Evolutionary conservation across 2,888 invertebrate species (phyloP), one percentile per base, ranked within the genome.

Genomic region (Therioaphis trifolii): DNA sequence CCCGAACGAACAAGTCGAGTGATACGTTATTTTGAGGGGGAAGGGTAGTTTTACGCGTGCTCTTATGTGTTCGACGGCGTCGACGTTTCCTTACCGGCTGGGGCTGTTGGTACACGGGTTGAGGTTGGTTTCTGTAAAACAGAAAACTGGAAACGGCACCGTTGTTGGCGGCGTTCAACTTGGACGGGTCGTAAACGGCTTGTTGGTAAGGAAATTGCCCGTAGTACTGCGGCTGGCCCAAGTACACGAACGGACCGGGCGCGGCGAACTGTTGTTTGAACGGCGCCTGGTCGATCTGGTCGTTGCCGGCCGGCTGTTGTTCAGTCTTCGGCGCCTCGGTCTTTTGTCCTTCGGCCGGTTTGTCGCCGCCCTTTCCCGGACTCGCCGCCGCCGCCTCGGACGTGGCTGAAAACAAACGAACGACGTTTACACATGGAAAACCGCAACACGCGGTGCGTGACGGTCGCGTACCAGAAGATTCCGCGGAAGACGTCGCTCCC

Each of bases 161-260:
- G 66, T 86, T 85, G 52, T 85, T 55, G 0, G 86, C 85, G 12
- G 80, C 76, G 9, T 85, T 85, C 21, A 85, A 78, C 15, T 80
- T 79, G 12, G 85, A 55, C 14, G 86, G 85, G 46, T 86, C 85
- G n/a, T 79, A 68, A 11, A 21, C 58, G 18, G 71, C 66, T 52
- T 80, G 84, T 66, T 85, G 86, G 46, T 82, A 84, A 12, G 84
- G 77, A 52, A 76, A 85, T 84, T 86, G 85, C 35, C 87, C 88
- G 72, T 87, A 88, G 86, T 89, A 91, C 58, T 91, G 89, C 0
- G 89, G 89, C 85, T 89, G 90, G 86, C 89, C 92, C 86, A 92
- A 91, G 0, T 92, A 89, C 43, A 92, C 90, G 86, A 84, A 86
- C 85, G 85, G 84, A 85, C 71, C 86, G 86, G 84, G 85, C 14